Conservation (phyloP, 2,113 vertebrate genomes). For the Bubalus kerabau region DNA sequence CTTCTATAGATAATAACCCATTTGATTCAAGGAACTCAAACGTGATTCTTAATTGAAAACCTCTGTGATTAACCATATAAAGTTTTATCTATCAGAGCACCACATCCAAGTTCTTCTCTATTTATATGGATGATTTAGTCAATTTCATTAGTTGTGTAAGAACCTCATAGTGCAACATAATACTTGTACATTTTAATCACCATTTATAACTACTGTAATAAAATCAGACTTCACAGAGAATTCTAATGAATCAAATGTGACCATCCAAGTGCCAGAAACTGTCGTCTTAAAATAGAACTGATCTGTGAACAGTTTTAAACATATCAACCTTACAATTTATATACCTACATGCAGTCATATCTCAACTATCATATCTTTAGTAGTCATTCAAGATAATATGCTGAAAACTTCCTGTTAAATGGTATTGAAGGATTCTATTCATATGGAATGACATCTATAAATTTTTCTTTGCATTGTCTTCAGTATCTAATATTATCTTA, state of each 20-base stretch:
- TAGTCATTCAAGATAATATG: neutral
- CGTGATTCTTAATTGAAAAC: neutral
- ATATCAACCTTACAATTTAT: neutral
- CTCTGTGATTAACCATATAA: neutral
- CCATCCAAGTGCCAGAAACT: neutral
- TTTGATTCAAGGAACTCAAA: neutral
- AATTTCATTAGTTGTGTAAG: neutral
- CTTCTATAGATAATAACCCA: neutral
- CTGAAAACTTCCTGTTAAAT: neutral
- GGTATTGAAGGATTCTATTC: neutral
- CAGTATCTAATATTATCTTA: conserved; percentile 86
- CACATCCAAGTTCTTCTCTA: neutral
- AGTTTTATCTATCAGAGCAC: neutral
- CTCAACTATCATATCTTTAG: neutral
- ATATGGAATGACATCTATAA: neutral
- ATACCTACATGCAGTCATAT: neutral
- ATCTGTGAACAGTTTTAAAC: neutral
- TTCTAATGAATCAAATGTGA: neutral
- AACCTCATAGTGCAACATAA: neutral
- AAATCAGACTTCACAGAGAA: neutral
- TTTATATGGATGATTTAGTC: neutral
- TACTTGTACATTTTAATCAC: neutral
- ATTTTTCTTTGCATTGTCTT: conserved; percentile 85
- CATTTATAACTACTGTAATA: neutral
- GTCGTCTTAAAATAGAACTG: neutral